These are phyloP conservation scores for Nothocercus julius DNA, from an alignment of 2,113 vertebrate species.

Conservation along the genomic window DNA sequence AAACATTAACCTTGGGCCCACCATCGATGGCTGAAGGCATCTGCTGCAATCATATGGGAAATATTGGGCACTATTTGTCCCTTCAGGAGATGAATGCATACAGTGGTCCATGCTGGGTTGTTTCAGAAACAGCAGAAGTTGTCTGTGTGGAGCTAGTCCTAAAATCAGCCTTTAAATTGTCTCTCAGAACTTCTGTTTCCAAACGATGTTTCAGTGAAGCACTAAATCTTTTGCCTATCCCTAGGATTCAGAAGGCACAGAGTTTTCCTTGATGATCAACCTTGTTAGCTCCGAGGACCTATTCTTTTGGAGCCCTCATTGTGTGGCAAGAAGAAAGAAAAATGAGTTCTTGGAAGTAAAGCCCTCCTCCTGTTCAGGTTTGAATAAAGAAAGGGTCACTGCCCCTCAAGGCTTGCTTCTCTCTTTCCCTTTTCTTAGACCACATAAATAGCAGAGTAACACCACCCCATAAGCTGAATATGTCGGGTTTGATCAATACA, in stretches of 20 bases:
- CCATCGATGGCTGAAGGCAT: constrained; percentile 11
- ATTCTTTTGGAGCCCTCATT: constrained; percentile 6
- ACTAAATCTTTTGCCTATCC: constrained; percentile 45
- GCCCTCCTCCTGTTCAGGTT: constrained; percentile 53
- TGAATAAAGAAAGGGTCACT: constrained; percentile 62
- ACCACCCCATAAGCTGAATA: constrained; percentile 24
- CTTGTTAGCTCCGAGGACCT: constrained; percentile 46
- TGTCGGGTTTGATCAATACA: constrained; percentile 34
- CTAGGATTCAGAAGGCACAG: constrained; percentile 17
- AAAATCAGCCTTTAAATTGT: constrained; percentile 13
- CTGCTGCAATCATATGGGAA: constrained; percentile 28
- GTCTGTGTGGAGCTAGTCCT: background rate
- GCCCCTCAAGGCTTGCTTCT: constrained; percentile 21
- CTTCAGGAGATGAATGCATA: background rate
- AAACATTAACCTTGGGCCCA: constrained; percentile 44
- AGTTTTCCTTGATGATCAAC: constrained; percentile 59
- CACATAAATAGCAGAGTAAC: constrained; percentile 51
- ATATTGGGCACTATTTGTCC: constrained; percentile 26
- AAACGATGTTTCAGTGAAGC: background rate
- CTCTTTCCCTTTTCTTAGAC: constrained; percentile 43
- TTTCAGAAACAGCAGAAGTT: background rate
- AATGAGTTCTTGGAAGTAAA: constrained; percentile 53
- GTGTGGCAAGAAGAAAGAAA: constrained; percentile 51
- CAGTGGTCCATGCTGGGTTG: background rate
- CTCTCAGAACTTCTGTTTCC: constrained; percentile 28